These are phyloP conservation scores for Troglohyphantes excavatus DNA, from an alignment of 2,888 invertebrate genomes.

Conservation along the genomic window DNA sequence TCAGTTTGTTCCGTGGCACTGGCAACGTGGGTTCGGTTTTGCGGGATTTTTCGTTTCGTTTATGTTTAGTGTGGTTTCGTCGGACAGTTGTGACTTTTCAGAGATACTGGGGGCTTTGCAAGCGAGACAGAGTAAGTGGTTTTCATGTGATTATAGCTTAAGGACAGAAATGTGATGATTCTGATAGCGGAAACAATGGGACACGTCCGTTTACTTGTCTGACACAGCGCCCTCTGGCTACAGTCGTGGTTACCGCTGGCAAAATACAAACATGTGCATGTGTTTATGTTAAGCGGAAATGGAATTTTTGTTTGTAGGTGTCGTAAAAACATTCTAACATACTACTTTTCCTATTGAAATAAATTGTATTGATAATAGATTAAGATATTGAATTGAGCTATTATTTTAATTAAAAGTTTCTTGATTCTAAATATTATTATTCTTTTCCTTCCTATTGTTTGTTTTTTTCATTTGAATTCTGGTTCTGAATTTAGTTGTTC, in stretches of 20 bases:
- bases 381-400: too few relatives aligned
- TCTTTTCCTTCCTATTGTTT: too few relatives aligned
- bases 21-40: conserved; percentile 3
- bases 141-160: neutral
- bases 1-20: conserved; percentile 30
- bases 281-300: conserved; percentile 20
- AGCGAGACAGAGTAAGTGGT: conserved; percentile 26
- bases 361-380: too few relatives aligned
- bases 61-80: too few relatives aligned
- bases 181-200: neutral
- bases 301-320: too few relatives aligned
- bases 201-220: neutral
- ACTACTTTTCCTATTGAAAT: too few relatives aligned
- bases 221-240: conserved; percentile 31
- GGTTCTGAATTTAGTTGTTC: too few relatives aligned
- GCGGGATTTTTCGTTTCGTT: neutral
- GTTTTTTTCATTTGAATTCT: too few relatives aligned
- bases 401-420: too few relatives aligned
- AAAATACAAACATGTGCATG: neutral
- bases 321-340: too few relatives aligned
- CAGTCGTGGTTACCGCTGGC: neutral
- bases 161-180: neutral
- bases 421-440: too few relatives aligned
- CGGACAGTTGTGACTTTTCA: neutral
- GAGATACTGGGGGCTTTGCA: conserved; percentile 46